These are phyloP conservation scores for Morinoia aosen DNA, from an alignment of 2,888 invertebrate genomes.

Conservation along the genomic window DNA sequence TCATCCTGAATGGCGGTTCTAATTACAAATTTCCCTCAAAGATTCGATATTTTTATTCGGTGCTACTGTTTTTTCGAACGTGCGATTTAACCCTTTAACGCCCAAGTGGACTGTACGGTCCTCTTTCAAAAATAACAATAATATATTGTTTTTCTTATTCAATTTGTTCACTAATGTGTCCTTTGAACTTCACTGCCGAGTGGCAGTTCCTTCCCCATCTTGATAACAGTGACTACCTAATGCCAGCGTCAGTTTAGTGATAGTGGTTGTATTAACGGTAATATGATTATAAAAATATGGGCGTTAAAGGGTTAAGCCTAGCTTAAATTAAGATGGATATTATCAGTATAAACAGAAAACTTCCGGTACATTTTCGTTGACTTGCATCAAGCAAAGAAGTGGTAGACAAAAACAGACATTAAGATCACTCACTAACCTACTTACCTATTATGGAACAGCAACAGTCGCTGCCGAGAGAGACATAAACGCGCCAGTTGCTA, in stretches of 20 bases:
- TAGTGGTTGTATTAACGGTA: no score
- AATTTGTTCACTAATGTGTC: no score
- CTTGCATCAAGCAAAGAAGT: not conserved
- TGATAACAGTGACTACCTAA: no score
- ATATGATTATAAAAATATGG: not conserved
- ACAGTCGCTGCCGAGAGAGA: not conserved
- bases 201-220: no score
- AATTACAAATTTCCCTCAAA: not conserved
- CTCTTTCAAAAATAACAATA: no score
- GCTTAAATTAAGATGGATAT: not conserved
- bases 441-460: not conserved
- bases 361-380: not conserved
- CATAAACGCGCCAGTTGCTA: not conserved
- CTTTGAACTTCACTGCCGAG: no score
- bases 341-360: not conserved
- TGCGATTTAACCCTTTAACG: no score
- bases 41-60: not conserved
- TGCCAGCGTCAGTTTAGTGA: no score
- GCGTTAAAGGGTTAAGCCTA: not conserved
- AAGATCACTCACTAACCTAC: not conserved
- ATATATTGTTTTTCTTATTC: no score
- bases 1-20: no score
- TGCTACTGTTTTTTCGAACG: not conserved
- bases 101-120: no score
- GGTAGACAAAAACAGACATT: not conserved